A percentile compares a stretch with the other conserved stretches of the same genome.
Conservation (phyloP, 2,888 invertebrate species). For the Timema cristinae region DNA sequence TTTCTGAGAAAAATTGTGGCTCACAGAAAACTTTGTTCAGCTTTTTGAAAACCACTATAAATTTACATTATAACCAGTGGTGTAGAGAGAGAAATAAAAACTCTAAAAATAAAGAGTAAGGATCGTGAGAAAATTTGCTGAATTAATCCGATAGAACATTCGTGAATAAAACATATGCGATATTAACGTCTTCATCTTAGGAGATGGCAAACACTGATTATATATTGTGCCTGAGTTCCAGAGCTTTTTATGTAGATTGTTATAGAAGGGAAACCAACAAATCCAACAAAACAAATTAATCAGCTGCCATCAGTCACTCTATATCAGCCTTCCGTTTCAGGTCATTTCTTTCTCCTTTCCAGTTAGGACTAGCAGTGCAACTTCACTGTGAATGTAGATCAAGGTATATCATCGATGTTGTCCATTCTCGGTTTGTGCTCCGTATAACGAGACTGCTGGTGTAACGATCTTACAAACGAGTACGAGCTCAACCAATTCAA, state of each 20-base stretch:
- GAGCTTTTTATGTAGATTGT: not conserved
- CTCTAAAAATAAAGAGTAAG: not conserved
- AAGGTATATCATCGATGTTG: not conserved
- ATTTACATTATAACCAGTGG: not conserved
- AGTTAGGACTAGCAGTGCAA: not conserved
- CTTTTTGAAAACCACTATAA: not conserved
- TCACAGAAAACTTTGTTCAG: not conserved
- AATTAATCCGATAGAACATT: not conserved
- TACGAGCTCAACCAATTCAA: too few relatives aligned
- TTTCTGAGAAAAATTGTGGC: not conserved
- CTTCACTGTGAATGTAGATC: not conserved
- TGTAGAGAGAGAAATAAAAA: not conserved
- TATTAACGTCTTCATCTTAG: not conserved
- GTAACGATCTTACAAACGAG: too few relatives aligned
- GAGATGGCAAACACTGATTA: not conserved
- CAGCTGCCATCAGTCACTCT: not conserved
- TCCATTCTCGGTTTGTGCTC: not conserved
- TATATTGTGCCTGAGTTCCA: not conserved
- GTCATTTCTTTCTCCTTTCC: not conserved
- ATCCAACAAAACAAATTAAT: not conserved
- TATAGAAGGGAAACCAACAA: not conserved
- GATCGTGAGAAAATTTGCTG: not conserved
- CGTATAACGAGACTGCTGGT: not conserved
- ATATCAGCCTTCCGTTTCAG: not conserved
- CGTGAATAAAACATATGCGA: not conserved